Evolutionary conservation across 2,113 vertebrate species (phyloP).

Genomic region (Nesospiza acunhae): DNA sequence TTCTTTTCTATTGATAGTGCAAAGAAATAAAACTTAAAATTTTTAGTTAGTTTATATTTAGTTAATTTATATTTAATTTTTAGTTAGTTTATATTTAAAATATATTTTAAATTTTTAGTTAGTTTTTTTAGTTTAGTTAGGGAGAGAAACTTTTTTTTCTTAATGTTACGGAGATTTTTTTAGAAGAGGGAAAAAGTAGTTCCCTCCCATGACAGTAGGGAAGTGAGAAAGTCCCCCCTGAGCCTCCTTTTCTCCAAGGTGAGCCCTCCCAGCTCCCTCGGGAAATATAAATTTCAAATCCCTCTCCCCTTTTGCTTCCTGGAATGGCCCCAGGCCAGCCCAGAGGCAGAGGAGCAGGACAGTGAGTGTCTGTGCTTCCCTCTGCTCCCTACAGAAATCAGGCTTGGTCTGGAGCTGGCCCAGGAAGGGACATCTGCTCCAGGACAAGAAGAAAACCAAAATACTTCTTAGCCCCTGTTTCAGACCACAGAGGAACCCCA

Average conservation of each 20-base stretch:
- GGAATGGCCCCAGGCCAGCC: accelerated
- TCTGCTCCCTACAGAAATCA: not conserved
- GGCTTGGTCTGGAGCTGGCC: not conserved
- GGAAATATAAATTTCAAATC: not conserved
- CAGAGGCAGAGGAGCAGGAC: not conserved
- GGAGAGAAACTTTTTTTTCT: not conserved
- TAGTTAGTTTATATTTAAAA: too few relatives aligned
- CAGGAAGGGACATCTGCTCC: not conserved
- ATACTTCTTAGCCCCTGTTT: not conserved
- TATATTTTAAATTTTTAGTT: not conserved
- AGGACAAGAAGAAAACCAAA: not conserved
- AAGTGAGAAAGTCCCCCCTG: not conserved
- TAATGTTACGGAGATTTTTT: not conserved
- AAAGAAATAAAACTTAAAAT: not conserved
- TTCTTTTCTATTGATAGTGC: not conserved
- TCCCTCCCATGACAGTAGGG: not conserved
- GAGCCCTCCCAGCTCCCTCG: not conserved
- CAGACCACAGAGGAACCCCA: not conserved
- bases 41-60: not conserved
- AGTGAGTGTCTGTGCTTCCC: not conserved
- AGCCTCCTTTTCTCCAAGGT: not conserved
- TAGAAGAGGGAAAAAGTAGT: not conserved
- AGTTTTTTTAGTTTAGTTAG: not conserved
- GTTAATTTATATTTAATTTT: too few relatives aligned
- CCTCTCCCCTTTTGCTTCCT: not conserved